Evolutionary conservation across 2,888 invertebrate species (phyloP).

Genomic region (Scaptodrosophila latifasciaeformis): DNA sequence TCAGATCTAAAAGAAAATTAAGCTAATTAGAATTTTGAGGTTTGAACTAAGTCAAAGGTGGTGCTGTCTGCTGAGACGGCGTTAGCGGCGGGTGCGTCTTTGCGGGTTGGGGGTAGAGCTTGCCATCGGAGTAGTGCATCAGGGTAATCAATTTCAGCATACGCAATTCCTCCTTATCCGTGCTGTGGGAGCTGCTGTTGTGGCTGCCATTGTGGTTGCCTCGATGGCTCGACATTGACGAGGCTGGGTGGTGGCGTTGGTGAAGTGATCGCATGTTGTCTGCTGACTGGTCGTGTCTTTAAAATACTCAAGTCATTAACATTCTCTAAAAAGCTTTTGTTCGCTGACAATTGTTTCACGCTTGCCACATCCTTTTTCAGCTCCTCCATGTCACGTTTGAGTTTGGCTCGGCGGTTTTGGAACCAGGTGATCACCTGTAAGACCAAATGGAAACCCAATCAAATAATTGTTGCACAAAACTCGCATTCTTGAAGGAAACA

Average conservation of each 20-base stretch:
- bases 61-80: too few relatives aligned
- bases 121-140: slow-evolving; percentile 70
- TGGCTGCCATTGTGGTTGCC: slow-evolving; percentile 23
- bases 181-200: slow-evolving; percentile 27
- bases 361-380: slow-evolving; percentile 97
- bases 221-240: slow-evolving; percentile 15
- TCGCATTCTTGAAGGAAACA: too few relatives aligned
- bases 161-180: slow-evolving; percentile 72
- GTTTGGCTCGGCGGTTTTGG: slow-evolving; percentile 93
- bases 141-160: slow-evolving; percentile 73
- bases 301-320: slow-evolving; percentile 92
- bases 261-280: slow-evolving; percentile 41
- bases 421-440: slow-evolving; percentile 95
- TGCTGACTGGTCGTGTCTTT: slow-evolving; percentile 87
- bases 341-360: slow-evolving; percentile 89
- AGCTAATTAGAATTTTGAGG: not conserved
- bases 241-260: not conserved
- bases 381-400: slow-evolving; percentile 98
- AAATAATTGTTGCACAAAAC: not conserved
- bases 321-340: slow-evolving; percentile 92
- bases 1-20: slow-evolving; percentile 25
- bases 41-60: not conserved
- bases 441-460: not conserved
- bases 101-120: slow-evolving; percentile 46
- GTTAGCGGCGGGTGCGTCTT: too few relatives aligned